A percentile compares a stretch with the other conserved stretches of the same genome.
Conservation (phyloP, 1,140 invertebrate genomes). For the Drosophila simulans region DNA sequence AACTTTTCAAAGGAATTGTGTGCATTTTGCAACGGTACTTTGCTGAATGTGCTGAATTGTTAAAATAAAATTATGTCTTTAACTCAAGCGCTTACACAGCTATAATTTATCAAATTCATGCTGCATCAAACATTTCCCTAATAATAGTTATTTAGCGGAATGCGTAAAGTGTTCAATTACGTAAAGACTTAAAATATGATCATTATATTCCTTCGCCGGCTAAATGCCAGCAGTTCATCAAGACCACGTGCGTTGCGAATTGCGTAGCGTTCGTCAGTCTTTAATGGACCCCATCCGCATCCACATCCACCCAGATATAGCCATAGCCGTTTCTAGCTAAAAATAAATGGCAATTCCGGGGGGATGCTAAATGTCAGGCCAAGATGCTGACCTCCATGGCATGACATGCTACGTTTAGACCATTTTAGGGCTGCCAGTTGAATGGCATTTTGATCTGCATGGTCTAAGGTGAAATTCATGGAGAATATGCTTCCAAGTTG, state of each 20-base stretch:
- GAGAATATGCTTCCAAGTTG: conserved; percentile 22
- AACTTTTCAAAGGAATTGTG: conserved; percentile 54
- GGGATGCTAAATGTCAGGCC: conserved; percentile 70
- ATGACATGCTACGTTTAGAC: conserved; percentile 61
- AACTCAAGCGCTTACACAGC: not conserved
- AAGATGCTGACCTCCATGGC: conserved; percentile 70
- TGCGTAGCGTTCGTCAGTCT: conserved; percentile 51
- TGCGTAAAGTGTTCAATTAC: conserved; percentile 65
- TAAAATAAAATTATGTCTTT: conserved; percentile 16
- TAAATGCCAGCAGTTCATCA: conserved; percentile 73
- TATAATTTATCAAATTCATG: conserved; percentile 29
- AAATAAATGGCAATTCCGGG: conserved; percentile 39
- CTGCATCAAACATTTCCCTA: conserved; percentile 20
- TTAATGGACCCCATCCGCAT: conserved; percentile 16
- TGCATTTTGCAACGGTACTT: conserved; percentile 22
- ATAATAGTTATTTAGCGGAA: conserved; percentile 35
- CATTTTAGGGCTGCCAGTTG: conserved; percentile 69
- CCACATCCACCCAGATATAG: conserved; percentile 13
- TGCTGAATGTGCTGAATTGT: conserved; percentile 17
- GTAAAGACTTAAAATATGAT: conserved; percentile 70
- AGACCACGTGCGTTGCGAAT: conserved; percentile 75
- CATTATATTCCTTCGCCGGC: conserved; percentile 56
- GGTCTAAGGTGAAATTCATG: conserved; percentile 36
- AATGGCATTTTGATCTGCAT: conserved; percentile 58
- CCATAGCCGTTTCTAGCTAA: conserved; percentile 20